phyloP scores from a whole-genome alignment of 2,888 invertebrate species.

The Drosophila maculinotata region DNA sequence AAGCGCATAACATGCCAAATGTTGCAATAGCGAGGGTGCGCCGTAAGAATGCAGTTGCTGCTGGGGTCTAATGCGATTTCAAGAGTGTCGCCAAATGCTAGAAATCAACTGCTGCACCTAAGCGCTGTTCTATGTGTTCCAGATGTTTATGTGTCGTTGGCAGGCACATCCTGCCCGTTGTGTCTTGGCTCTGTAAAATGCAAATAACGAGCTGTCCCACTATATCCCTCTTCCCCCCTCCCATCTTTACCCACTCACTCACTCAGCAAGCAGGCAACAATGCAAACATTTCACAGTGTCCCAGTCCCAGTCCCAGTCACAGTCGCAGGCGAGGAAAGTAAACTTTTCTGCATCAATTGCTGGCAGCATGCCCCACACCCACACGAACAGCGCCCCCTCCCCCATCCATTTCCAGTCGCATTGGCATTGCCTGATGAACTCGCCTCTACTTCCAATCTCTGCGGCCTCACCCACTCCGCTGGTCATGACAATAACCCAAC shows the following conservation, averaged over 20 bases:
- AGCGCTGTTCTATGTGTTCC: slow-evolving; percentile 37
- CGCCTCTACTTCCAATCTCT: slow-evolving; percentile 35
- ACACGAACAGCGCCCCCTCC: neutral
- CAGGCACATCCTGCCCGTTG: slow-evolving; percentile 58
- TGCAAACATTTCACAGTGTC: slow-evolving; percentile 45
- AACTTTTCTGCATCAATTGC: slow-evolving; percentile 78
- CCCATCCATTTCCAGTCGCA: slow-evolving; percentile 2
- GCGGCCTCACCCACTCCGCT: slow-evolving; percentile 19
- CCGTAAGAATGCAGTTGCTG: neutral
- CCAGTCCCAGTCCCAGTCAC: slow-evolving; percentile 16
- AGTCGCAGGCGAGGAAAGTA: slow-evolving; percentile 45
- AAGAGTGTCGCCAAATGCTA: slow-evolving; percentile 68
- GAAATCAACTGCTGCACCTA: slow-evolving; percentile 75
- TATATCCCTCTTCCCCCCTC: too few species aligned
- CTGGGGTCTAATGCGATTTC: slow-evolving; percentile 70
- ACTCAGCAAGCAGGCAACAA: slow-evolving; percentile 24
- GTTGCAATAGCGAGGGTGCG: neutral
- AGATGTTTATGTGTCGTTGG: slow-evolving; percentile 56
- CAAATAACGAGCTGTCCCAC: slow-evolving; percentile 67
- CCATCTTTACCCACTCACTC: too few species aligned
- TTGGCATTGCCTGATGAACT: slow-evolving; percentile 66
- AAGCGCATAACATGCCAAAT: slow-evolving; percentile 48
- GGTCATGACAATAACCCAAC: slow-evolving; percentile 55
- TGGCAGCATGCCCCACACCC: slow-evolving; percentile 21
- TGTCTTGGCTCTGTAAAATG: slow-evolving; percentile 57